Percentiles rank a stretch among this genome's conserved stretches.
These are phyloP conservation scores for Anguilla anguilla DNA, from an alignment of 2,797 vertebrate genomes.

Conservation along the genomic window DNA sequence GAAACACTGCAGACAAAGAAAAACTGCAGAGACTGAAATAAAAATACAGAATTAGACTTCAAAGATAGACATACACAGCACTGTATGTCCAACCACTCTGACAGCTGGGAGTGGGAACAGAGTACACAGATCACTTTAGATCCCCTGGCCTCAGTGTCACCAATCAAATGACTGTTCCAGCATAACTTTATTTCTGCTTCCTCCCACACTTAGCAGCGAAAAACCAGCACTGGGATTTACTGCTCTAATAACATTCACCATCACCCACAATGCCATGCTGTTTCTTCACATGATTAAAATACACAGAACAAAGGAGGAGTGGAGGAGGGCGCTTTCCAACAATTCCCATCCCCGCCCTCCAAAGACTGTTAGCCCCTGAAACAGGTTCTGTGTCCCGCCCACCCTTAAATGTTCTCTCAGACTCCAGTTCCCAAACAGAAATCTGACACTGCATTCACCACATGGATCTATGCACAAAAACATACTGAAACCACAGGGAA, in stretches of 20 bases:
- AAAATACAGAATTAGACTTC: neutral
- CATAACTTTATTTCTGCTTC: conserved; percentile 44
- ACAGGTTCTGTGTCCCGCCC: neutral
- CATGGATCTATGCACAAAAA: neutral
- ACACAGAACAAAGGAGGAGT: conserved; percentile 26
- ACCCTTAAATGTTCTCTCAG: neutral
- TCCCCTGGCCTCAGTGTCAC: neutral
- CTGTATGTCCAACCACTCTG: neutral
- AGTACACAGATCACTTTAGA: neutral
- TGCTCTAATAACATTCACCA: conserved; percentile 37
- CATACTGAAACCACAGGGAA: neutral
- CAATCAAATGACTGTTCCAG: conserved; percentile 41
- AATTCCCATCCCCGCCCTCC: neutral
- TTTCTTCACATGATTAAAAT: conserved; percentile 30
- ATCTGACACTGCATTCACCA: neutral
- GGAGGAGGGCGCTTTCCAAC: neutral
- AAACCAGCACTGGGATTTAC: conserved; percentile 38
- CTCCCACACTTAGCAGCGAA: conserved; percentile 33
- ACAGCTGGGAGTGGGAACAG: neutral
- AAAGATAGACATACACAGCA: neutral
- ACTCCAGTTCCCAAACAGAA: neutral
- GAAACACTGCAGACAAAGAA: neutral
- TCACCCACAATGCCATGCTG: conserved; percentile 36
- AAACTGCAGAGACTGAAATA: neutral
- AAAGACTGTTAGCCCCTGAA: neutral